Evolutionary conservation across 2,797 vertebrate genomes (phyloP), one percentile per base, ranked within the genome.

Genomic region (Macropodus opercularis): DNA sequence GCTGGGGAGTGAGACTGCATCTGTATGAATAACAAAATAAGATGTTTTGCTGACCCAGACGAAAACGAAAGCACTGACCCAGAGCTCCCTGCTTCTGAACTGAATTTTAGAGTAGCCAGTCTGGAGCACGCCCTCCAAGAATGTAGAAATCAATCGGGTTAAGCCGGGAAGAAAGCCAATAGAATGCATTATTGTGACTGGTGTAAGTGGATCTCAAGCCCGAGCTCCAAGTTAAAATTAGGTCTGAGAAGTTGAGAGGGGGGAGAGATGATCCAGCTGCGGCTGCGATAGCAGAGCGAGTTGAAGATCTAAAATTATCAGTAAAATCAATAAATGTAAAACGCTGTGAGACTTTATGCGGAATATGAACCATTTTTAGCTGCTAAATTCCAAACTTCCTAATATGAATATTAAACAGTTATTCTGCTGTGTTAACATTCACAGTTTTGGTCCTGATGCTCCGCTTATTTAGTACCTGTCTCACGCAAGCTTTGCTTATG

Each of bases 21-120:
- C 49, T 38, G 22, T 42, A 19, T 11, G 29, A 50, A 58, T 58
- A 70, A 57, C 56, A 9, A 55, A 42, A 46, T 35, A 10, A 51
- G 26, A 19, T 3, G 29, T 50, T 69, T 50, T 61, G 54, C 65
- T 68, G 58, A 66, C 51, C 53, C 38, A 49, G 19, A 31, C 38
- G 7, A 36, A 44, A 36, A 48, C 36, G 36, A 36, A 35, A 34
- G 18, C 9, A 47, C 19, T 5, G n/a, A 1, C 26, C 5, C 11
- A 39, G 21, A 65, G 40, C 12, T 29, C 41, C 18, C 15, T 56
- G 40, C 15, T 38, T 52, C 38, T 43, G 19, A 60, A 26, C 53
- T 39, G 18, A 67, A 39, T 26, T 4, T 36, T 13, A 15, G 8
- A 35, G 24, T 3, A 8, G 10, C 26, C 22, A 17, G 18, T 22